These are phyloP conservation scores for Halocaridina rubra DNA, from an alignment of 2,888 invertebrate genomes.

Conservation along the genomic window DNA sequence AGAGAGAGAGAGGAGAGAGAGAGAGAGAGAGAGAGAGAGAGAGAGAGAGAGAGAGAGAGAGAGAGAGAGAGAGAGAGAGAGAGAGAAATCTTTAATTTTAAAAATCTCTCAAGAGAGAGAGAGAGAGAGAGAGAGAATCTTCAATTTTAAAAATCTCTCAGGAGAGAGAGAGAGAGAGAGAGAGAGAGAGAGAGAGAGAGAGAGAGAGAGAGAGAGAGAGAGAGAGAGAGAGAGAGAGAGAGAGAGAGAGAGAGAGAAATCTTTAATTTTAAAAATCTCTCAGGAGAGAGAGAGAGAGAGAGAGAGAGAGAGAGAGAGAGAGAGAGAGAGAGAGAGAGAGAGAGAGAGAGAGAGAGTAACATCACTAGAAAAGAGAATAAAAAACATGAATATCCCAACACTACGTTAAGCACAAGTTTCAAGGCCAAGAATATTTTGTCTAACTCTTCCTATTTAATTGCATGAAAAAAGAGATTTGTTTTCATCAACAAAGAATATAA, in stretches of 20 bases:
- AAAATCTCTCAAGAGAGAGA: too few species aligned
- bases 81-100: too few species aligned
- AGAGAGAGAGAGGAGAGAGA: neutral
- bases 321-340: constrained; percentile 19
- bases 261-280: neutral
- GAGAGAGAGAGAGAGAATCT: too few species aligned
- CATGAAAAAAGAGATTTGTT: too few species aligned
- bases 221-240: neutral
- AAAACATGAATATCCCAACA: too few species aligned
- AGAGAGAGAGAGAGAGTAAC: constrained; percentile 19
- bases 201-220: neutral
- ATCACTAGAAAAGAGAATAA: too few species aligned
- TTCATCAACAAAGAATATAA: too few species aligned
- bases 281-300: neutral
- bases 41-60: neutral
- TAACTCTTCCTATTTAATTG: too few species aligned
- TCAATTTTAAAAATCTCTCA: too few species aligned
- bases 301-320: constrained; percentile 14
- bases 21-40: neutral
- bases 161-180: neutral
- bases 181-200: neutral
- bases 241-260: neutral
- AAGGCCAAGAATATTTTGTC: too few species aligned
- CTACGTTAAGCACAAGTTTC: too few species aligned
- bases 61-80: neutral